phyloP scores from a whole-genome alignment of 2,888 invertebrate species.

The Nycteola revayana region DNA sequence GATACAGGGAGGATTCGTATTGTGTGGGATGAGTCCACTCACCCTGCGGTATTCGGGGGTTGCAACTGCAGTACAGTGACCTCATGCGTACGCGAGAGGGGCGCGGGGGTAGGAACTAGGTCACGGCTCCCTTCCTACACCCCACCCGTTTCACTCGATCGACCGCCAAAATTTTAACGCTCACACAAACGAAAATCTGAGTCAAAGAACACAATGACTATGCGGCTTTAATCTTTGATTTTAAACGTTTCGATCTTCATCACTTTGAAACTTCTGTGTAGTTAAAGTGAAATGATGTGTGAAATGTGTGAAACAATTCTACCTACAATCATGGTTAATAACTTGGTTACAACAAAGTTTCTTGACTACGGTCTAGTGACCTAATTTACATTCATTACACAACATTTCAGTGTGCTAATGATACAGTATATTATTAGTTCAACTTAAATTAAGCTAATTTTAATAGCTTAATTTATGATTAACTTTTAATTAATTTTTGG shows the following conservation, averaged over 20 bases:
- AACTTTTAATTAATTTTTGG: no score
- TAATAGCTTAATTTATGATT: no score
- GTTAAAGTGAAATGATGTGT: no score
- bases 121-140: slow-evolving; percentile 55
- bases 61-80: slow-evolving; percentile 81
- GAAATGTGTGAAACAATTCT: no score
- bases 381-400: no score
- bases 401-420: no score
- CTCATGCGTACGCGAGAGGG: slow-evolving; percentile 74
- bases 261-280: no score
- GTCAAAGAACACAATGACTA: slow-evolving; percentile 28
- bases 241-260: slow-evolving; percentile 5
- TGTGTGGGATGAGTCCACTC: slow-evolving; percentile 53
- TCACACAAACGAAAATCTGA: slow-evolving; percentile 49
- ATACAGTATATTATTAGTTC: no score
- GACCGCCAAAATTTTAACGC: slow-evolving; percentile 76
- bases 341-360: no score
- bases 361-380: no score
- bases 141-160: slow-evolving; percentile 57
- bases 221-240: slow-evolving; percentile 26
- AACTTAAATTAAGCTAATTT: no score
- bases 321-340: no score
- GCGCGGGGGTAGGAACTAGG: slow-evolving; percentile 47
- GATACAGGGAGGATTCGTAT: slow-evolving; percentile 19
- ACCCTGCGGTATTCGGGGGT: slow-evolving; percentile 68